Conservation (phyloP, 2,797 vertebrate species). For the Phoebastria nigripes region DNA sequence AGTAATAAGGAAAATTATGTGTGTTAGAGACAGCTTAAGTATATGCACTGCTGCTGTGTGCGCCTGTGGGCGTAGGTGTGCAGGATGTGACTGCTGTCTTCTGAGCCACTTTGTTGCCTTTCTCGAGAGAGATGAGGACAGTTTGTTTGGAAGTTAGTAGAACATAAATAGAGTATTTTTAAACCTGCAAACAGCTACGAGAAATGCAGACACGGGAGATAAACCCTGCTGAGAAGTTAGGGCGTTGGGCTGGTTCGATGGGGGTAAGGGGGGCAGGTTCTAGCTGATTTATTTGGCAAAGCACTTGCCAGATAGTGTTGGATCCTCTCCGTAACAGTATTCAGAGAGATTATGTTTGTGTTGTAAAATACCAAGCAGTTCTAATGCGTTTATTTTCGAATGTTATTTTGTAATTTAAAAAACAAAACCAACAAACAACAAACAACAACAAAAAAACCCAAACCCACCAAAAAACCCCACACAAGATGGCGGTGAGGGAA, state of each 20-base stretch:
- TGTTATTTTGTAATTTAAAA: background rate
- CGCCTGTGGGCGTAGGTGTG: constrained; percentile 12
- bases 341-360: background rate
- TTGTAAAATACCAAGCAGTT: background rate
- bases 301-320: background rate
- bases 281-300: background rate
- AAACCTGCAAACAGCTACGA: constrained; percentile 16
- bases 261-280: accelerated
- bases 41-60: constrained; percentile 25
- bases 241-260: background rate
- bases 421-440: background rate
- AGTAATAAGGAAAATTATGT: constrained; percentile 44
- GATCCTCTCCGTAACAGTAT: background rate
- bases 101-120: constrained; percentile 46
- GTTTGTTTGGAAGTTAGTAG: constrained; percentile 50
- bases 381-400: background rate
- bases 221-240: background rate
- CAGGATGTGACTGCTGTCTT: constrained; percentile 61
- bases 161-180: constrained; percentile 30
- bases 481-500: background rate
- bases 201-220: background rate
- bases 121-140: constrained; percentile 39
- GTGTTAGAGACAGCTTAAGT: constrained; percentile 62
- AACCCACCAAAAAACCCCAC: too few species aligned
- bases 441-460: background rate